These are phyloP conservation scores for Alligator sinensis DNA, from an alignment of 2,113 vertebrate species.

Conservation along the genomic window DNA sequence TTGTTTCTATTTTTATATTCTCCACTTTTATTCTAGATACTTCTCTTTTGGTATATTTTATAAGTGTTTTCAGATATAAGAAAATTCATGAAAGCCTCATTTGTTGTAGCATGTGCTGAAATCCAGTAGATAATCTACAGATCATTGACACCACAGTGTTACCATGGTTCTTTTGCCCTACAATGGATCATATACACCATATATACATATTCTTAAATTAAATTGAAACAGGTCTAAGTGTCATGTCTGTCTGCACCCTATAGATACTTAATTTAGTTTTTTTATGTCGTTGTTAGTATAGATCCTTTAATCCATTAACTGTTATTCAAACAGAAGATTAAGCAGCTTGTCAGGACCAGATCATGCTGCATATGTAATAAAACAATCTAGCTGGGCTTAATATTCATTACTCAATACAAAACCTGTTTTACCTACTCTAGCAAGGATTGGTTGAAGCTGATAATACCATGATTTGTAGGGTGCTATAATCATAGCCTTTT, in stretches of 20 bases:
- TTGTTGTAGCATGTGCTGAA: background rate
- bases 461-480: background rate
- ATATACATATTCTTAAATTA: background rate
- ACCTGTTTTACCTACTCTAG: constrained; percentile 24
- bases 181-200: constrained; percentile 25
- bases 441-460: background rate
- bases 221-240: no score
- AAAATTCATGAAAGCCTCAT: background rate
- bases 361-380: constrained; percentile 39
- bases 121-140: constrained; percentile 45
- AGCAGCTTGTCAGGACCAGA: constrained; percentile 53
- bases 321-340: constrained; percentile 70
- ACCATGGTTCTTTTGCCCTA: background rate
- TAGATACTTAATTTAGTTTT: constrained; percentile 36
- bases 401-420: constrained; percentile 32
- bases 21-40: background rate
- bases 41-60: background rate
- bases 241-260: background rate
- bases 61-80: background rate
- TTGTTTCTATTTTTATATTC: background rate
- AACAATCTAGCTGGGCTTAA: constrained; percentile 65
- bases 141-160: constrained; percentile 16
- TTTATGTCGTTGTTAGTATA: constrained; percentile 22
- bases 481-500: background rate
- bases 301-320: constrained; percentile 61